Base-by-base conservation (phyloP, 1,140 invertebrate species). In the Propsilocerus akamusi region DNA sequence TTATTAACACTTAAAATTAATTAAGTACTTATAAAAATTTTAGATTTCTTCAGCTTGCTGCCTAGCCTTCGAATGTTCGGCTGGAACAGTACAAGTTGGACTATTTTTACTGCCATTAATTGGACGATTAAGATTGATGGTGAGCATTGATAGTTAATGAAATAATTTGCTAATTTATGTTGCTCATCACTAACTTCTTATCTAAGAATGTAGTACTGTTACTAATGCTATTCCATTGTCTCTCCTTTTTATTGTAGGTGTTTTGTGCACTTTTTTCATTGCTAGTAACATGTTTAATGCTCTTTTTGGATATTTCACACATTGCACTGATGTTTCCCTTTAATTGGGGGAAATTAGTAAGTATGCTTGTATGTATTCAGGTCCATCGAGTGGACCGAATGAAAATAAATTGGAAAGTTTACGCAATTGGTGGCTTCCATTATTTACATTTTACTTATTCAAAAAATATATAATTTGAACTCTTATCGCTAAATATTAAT, bases 231-330 rank as follows among this genome's bases (percentile, higher is more conserved):
- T 77, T 83, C 68, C 82, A 83, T 30, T n/a, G 14, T 30, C 2
- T 30, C 14, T 30, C 7, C 6, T 30, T 41, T 20, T 41, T 17
- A 10, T 8, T 30, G 22, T 41, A 41, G 34, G 34, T 69, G 77
- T 84, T 59, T 54, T 65, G 63, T 55, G 82, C 84, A 51, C 72
- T 89, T 51, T 81, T 87, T 63, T 85, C 83, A 63, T 68, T 83
- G 58, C 76, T 89, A 64, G 74, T 86, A 62, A 87, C 85, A 56
- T 75, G 75, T 58, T 71, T 84, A 55, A 75, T 88, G 65, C 74
- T 89, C 59, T 81, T 85, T 70, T 77, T 88, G 65, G 85, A 87
- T 73, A 78, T 89, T 65, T 83, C 85, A 56, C 78, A 86, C 59
- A 77, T 86, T 56, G 72, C 79, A 52, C 77, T 80, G 59, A 73